Conservation (phyloP, 2,888 invertebrate genomes). For the Diplazon laetatorius region DNA sequence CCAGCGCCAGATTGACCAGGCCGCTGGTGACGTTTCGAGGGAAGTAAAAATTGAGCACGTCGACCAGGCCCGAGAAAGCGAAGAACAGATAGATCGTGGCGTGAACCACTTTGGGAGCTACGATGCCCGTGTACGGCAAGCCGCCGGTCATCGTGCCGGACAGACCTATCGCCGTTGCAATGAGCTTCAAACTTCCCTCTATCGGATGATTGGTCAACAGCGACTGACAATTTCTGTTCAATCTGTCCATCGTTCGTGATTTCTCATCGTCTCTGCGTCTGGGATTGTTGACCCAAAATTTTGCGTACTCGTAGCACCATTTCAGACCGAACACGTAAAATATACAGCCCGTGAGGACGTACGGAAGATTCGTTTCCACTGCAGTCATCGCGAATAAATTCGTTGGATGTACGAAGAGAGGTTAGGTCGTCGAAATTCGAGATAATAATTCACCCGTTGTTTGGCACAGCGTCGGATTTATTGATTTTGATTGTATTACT, state of each 20-base stretch:
- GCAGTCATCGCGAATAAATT: slow-evolving; percentile 54
- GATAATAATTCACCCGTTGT: background rate
- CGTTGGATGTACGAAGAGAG: slow-evolving; percentile 13
- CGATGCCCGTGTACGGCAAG: slow-evolving; percentile 68
- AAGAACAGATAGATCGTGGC: slow-evolving; percentile 82
- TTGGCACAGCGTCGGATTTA: slow-evolving; percentile 36
- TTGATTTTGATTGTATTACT: slow-evolving; percentile 1
- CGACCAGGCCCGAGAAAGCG: slow-evolving; percentile 81
- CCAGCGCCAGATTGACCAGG: slow-evolving; percentile 78
- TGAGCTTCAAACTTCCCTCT: slow-evolving; percentile 76
- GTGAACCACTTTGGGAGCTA: slow-evolving; percentile 77
- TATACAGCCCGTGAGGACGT: slow-evolving; percentile 75
- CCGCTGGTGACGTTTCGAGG: slow-evolving; percentile 78
- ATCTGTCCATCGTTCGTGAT: slow-evolving; percentile 63
- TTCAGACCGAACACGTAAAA: slow-evolving; percentile 78
- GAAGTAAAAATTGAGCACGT: slow-evolving; percentile 81
- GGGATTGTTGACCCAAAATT: slow-evolving; percentile 71
- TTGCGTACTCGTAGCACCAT: slow-evolving; percentile 79
- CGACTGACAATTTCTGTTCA: slow-evolving; percentile 69
- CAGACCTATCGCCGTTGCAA: slow-evolving; percentile 77
- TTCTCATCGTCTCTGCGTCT: slow-evolving; percentile 64
- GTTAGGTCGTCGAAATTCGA: background rate
- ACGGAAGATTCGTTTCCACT: slow-evolving; percentile 71
- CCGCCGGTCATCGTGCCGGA: slow-evolving; percentile 74
- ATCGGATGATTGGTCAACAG: slow-evolving; percentile 73